Percentiles rank a stretch among this genome's conserved stretches.
Evolutionary conservation across 2,888 invertebrate species (phyloP).

Genomic region (Eupithecia inturbata): DNA sequence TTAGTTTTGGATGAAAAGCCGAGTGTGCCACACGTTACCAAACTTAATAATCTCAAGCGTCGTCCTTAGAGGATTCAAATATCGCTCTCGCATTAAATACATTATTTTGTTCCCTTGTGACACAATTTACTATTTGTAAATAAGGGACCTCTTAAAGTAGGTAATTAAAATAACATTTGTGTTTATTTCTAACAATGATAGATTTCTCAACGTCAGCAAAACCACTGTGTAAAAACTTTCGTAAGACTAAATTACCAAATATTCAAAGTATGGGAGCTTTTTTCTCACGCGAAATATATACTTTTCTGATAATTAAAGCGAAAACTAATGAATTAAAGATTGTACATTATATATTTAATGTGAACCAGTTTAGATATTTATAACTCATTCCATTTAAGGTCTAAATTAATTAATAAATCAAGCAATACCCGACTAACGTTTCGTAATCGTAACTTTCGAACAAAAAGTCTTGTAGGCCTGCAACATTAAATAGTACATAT

Average conservation of each 20-base stretch:
- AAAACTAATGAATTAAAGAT: conserved; percentile 5
- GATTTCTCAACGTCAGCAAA: not conserved
- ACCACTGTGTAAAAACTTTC: not conserved
- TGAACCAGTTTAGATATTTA: conserved; percentile 5
- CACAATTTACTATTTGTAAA: too few species aligned
- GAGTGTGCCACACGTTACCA: too few species aligned
- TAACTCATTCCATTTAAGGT: conserved; percentile 8
- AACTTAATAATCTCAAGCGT: too few species aligned
- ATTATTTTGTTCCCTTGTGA: too few species aligned
- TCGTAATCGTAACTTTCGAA: not conserved
- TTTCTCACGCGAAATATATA: not conserved
- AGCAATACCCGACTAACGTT: conserved; percentile 1
- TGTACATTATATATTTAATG: not conserved
- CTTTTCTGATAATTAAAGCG: conserved; percentile 8
- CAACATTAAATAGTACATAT: not conserved
- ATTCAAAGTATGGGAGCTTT: not conserved
- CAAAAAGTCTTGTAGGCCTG: not conserved
- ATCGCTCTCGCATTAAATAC: too few species aligned
- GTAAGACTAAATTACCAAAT: not conserved
- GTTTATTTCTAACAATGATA: not conserved
- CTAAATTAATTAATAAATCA: conserved; percentile 3
- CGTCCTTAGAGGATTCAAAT: too few species aligned
- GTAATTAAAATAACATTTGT: not conserved
- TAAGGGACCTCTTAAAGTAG: not conserved
- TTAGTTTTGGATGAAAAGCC: too few species aligned